Evolutionary conservation across 1,140 invertebrate genomes (phyloP).

Genomic region (Heliconius himera): DNA sequence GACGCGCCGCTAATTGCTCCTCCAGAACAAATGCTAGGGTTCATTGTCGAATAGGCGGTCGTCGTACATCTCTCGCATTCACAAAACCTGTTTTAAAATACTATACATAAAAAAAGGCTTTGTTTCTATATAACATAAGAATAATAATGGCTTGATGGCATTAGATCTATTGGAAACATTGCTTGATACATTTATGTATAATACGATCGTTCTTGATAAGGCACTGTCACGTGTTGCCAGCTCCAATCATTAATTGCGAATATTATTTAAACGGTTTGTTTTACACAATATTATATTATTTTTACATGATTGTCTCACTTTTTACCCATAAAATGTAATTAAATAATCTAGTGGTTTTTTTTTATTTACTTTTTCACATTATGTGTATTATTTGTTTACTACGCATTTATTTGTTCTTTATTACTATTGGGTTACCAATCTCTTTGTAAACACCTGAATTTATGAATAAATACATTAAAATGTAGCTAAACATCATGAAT

Average conservation of each 20-base stretch:
- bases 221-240: slow-evolving; percentile 37
- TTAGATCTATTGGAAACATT: slow-evolving; percentile 13
- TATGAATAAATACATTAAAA: background rate
- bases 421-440: too few relatives aligned
- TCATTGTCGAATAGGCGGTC: slow-evolving; percentile 68
- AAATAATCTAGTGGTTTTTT: background rate
- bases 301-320: background rate
- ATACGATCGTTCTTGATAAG: slow-evolving; percentile 38
- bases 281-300: background rate
- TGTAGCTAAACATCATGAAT: background rate
- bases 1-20: slow-evolving; percentile 69
- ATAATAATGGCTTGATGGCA: background rate
- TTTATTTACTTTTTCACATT: too few relatives aligned
- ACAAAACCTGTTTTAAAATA: slow-evolving; percentile 20
- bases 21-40: slow-evolving; percentile 70
- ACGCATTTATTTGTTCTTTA: too few relatives aligned
- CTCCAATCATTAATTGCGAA: slow-evolving; percentile 40
- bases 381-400: too few relatives aligned
- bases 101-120: background rate
- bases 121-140: background rate
- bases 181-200: slow-evolving; percentile 6
- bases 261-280: slow-evolving; percentile 18
- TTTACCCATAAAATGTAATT: background rate
- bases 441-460: too few relatives aligned
- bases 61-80: slow-evolving; percentile 50